Evolutionary conservation across 64 coral and sea anemone species (phyloP).

Genomic region (Pocillopora verrucosa): DNA sequence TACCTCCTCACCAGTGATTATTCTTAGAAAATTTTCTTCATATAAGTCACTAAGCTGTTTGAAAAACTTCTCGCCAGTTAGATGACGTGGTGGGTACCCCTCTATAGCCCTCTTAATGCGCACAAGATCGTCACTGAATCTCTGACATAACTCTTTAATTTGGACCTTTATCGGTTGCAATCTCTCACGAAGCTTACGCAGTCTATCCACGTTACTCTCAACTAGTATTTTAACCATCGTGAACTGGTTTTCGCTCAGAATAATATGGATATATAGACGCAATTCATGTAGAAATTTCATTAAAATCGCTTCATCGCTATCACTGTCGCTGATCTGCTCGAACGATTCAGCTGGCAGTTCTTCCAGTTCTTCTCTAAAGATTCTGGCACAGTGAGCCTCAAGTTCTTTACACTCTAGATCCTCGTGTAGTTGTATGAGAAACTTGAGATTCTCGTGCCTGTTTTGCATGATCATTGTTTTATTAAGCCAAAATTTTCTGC

Average conservation of each 20-base stretch:
- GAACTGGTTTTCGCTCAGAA: neutral
- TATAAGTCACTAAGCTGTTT: too few relatives aligned
- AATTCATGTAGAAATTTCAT: neutral
- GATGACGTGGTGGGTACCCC: too few relatives aligned
- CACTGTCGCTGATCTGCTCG: neutral
- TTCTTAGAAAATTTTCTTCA: too few relatives aligned
- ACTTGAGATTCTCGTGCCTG: neutral
- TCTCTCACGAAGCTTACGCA: neutral
- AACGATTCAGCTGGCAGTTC: neutral
- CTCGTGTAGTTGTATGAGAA: neutral
- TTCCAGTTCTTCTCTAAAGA: neutral
- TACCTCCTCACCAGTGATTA: too few relatives aligned
- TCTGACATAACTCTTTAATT: too few relatives aligned
- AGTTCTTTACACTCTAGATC: neutral
- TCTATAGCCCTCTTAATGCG: too few relatives aligned
- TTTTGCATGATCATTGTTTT: neutral
- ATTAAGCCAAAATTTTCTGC: neutral
- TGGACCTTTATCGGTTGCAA: too few relatives aligned
- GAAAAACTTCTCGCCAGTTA: too few relatives aligned
- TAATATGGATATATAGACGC: neutral
- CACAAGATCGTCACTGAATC: too few relatives aligned
- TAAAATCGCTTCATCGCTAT: neutral
- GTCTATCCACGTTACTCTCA: neutral
- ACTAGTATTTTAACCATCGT: neutral
- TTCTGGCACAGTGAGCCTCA: neutral